Percentiles rank a stretch among this genome's conserved stretches.
phyloP scores from a whole-genome alignment of 2,797 vertebrate genomes.

The Dromococcyx pavoninus region DNA sequence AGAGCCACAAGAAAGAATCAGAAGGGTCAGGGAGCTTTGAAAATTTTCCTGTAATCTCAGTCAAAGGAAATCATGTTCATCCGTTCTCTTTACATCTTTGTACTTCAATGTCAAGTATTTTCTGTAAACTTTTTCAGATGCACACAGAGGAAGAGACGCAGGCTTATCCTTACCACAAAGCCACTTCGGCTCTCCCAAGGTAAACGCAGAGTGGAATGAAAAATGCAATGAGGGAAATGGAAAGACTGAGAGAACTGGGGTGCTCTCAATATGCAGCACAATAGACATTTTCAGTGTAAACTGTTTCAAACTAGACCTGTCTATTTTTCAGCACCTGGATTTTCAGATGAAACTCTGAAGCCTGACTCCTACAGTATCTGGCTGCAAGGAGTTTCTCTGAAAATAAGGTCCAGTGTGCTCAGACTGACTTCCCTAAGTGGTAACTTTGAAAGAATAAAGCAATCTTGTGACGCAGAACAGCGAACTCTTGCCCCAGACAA shows the following conservation, averaged over 20 bases:
- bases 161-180: neutral
- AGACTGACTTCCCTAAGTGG: neutral
- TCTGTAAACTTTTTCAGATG: neutral
- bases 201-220: fast-evolving
- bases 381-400: neutral
- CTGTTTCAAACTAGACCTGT: neutral
- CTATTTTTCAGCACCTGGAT: neutral
- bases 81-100: neutral
- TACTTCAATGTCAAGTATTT: constrained; percentile 27
- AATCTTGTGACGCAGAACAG: neutral
- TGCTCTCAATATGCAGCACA: neutral
- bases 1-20: neutral
- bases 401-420: neutral
- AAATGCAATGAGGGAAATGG: neutral
- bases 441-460: neutral
- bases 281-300: neutral
- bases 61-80: constrained; percentile 19
- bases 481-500: neutral
- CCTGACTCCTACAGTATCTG: neutral
- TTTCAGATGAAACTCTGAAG: neutral
- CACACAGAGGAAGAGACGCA: fast-evolving
- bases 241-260: neutral
- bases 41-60: constrained; percentile 30
- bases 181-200: neutral
- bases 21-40: constrained; percentile 12